Percentiles rank a stretch among this genome's conserved stretches.
phyloP scores from a whole-genome alignment of 2,113 vertebrate genomes.

The Irena cyanogastra region DNA sequence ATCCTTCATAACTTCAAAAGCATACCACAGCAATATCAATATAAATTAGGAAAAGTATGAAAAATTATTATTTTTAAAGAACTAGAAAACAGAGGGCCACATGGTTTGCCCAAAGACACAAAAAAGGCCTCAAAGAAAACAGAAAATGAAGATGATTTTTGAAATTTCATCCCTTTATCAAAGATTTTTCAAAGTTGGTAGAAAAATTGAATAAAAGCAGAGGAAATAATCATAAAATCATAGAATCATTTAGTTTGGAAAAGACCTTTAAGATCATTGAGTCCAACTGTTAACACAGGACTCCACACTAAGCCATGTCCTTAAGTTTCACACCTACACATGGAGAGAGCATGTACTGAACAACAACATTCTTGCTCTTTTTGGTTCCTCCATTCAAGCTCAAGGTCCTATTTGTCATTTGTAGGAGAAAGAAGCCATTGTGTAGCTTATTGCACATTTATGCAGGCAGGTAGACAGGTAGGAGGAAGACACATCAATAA shows the following conservation, averaged over 20 bases:
- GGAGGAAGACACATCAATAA: background rate
- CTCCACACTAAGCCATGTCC: background rate
- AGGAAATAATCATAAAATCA: background rate
- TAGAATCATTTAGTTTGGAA: background rate
- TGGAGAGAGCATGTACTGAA: background rate
- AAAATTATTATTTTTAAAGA: background rate
- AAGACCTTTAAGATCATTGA: background rate
- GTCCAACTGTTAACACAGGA: background rate
- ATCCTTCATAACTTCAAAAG: background rate
- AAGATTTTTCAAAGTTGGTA: background rate
- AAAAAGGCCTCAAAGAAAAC: background rate
- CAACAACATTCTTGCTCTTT: background rate
- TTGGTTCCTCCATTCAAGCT: background rate
- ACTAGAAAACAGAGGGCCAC: background rate
- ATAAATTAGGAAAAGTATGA: background rate
- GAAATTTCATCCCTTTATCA: background rate
- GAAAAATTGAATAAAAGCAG: background rate
- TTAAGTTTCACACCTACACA: background rate
- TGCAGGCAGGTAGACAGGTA: background rate
- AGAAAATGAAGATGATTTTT: background rate
- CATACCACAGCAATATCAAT: background rate
- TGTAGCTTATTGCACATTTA: background rate
- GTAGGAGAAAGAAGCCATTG: background rate
- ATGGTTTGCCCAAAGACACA: background rate
- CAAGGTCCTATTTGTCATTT: background rate